A percentile compares a stretch with the other conserved stretches of the same genome.
phyloP scores from a whole-genome alignment of 2,888 invertebrate genomes.

The Hecatera dysodea region DNA sequence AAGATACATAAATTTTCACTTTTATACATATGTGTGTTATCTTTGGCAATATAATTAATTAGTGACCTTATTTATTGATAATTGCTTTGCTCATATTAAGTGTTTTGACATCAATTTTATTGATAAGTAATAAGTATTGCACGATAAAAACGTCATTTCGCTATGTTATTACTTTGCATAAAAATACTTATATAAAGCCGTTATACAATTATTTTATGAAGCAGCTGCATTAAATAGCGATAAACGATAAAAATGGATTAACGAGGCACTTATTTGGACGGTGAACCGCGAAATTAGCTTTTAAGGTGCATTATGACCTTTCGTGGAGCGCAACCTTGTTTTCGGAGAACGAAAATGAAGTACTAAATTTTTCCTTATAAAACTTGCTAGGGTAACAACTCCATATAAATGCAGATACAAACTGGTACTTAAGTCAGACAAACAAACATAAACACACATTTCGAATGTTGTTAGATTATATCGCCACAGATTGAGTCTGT shows the following conservation, averaged over 20 bases:
- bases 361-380: neutral
- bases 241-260: slow-evolving; percentile 57
- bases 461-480: slow-evolving; percentile 35
- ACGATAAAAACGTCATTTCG: slow-evolving; percentile 34
- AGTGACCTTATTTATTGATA: slow-evolving; percentile 51
- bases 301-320: slow-evolving; percentile 41
- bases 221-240: slow-evolving; percentile 52
- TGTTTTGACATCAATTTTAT: slow-evolving; percentile 51
- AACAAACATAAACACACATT: slow-evolving; percentile 22
- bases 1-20: slow-evolving; percentile 48
- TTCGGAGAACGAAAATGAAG: slow-evolving; percentile 28
- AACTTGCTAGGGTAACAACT: neutral
- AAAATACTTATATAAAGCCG: slow-evolving; percentile 31
- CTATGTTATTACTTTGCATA: slow-evolving; percentile 45
- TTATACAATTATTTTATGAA: slow-evolving; percentile 51
- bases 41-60: slow-evolving; percentile 53
- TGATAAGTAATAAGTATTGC: slow-evolving; percentile 37
- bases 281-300: slow-evolving; percentile 56
- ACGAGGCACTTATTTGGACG: slow-evolving; percentile 54
- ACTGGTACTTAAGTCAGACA: slow-evolving; percentile 2
- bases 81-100: slow-evolving; percentile 42
- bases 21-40: slow-evolving; percentile 42
- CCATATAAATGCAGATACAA: neutral
- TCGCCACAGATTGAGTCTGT: slow-evolving; percentile 39
- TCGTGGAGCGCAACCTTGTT: slow-evolving; percentile 13